phyloP scores from a whole-genome alignment of 2,113 vertebrate genomes.

The Poicephalus meyeri region DNA sequence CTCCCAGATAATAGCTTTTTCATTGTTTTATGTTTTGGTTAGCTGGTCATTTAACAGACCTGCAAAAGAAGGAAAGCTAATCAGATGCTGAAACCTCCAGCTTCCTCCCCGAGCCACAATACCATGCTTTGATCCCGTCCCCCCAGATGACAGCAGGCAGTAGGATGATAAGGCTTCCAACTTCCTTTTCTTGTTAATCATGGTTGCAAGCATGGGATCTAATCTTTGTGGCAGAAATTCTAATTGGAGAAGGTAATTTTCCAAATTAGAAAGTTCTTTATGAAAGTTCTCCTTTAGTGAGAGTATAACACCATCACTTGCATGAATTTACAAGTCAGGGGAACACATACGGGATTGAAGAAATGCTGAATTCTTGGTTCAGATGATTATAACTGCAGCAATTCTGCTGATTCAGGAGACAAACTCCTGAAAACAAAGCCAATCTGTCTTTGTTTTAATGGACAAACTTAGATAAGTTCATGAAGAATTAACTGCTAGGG shows the following conservation, averaged over 20 bases:
- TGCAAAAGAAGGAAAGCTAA: background rate
- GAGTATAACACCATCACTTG: background rate
- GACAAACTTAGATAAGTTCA: background rate
- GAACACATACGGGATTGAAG: background rate
- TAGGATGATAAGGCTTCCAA: background rate
- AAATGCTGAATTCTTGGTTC: background rate
- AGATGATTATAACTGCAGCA: background rate
- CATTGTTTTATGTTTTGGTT: background rate
- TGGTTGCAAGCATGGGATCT: background rate
- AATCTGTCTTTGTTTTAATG: background rate
- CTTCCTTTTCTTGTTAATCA: background rate
- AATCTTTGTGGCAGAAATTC: background rate
- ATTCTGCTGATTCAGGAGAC: background rate
- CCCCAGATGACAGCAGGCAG: background rate
- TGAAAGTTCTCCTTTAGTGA: background rate
- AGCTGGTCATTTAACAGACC: background rate
- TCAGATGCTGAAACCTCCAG: background rate
- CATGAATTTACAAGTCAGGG: background rate
- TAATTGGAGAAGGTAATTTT: background rate
- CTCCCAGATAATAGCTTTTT: background rate
- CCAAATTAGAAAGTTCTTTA: background rate
- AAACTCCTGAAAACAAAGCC: background rate
- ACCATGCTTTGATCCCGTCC: background rate
- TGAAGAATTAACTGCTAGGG: background rate
- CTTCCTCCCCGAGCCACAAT: background rate